Conservation (phyloP, 2,888 invertebrate species). For the Kryphioiulus occultus region DNA sequence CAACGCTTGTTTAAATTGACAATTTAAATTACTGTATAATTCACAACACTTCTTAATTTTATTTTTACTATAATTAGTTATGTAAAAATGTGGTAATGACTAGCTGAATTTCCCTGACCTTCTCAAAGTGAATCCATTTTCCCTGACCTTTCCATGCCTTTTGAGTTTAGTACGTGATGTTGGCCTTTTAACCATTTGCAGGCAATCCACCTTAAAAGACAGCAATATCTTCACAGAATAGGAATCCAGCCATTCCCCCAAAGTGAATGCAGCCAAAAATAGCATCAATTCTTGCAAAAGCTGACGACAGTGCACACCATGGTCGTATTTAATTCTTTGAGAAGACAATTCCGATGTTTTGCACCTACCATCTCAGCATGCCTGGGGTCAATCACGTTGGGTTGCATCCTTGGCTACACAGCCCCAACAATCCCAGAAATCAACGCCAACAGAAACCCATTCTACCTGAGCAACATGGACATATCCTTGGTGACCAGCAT, state of each 20-base stretch:
- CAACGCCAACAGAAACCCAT: neutral
- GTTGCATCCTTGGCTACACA: neutral
- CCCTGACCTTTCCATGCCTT: too few species aligned
- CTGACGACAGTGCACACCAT: neutral
- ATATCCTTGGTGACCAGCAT: neutral
- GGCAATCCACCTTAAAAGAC: neutral
- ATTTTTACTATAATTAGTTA: too few species aligned
- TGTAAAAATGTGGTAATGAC: too few species aligned
- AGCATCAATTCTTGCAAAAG: neutral
- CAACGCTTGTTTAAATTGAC: too few species aligned
- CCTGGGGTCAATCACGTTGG: constrained; percentile 7
- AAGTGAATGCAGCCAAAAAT: neutral
- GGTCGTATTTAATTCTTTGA: neutral
- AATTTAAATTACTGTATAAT: too few species aligned
- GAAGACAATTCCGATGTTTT: neutral
- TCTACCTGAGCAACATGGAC: neutral
- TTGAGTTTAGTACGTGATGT: too few species aligned
- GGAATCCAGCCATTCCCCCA: neutral
- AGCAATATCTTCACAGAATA: too few species aligned
- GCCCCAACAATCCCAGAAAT: constrained; percentile 22
- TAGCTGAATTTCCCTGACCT: too few species aligned
- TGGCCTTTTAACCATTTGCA: neutral
- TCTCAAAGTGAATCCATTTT: too few species aligned
- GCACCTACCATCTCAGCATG: neutral
- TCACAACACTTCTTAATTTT: too few species aligned